Evolutionary conservation across 2,113 vertebrate genomes (phyloP).

Genomic region (Mus musculus): DNA sequence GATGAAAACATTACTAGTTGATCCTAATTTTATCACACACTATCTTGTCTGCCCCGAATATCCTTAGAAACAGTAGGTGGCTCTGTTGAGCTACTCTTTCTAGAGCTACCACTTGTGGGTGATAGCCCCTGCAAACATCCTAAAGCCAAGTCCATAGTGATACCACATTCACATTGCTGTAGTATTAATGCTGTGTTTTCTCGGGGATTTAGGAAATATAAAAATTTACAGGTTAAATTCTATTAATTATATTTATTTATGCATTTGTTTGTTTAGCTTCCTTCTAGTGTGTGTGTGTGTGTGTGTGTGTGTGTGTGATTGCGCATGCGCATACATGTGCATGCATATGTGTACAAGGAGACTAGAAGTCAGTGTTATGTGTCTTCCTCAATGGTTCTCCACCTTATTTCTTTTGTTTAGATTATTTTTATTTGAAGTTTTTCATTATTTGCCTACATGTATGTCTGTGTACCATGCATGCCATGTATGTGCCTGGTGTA

Average conservation of each 20-base stretch:
- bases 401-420: background rate
- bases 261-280: background rate
- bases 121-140: background rate
- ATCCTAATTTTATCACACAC: background rate
- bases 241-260: background rate
- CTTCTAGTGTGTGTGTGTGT: background rate
- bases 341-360: too few relatives aligned
- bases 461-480: background rate
- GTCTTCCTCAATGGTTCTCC: background rate
- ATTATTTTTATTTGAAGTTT: background rate
- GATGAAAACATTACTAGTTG: background rate
- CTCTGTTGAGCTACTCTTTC: slow-evolving; percentile 53
- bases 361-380: background rate
- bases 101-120: background rate
- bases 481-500: background rate
- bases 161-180: background rate
- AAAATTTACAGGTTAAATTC: background rate
- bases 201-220: background rate
- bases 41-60: background rate
- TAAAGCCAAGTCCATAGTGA: background rate
- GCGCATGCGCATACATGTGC: too few relatives aligned
- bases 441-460: background rate
- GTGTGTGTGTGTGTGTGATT: background rate
- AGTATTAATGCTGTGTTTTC: background rate
- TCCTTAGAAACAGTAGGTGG: slow-evolving; percentile 62